Base-by-base conservation (phyloP, 2,888 invertebrate species). In the Ichneumoninae sp. region DNA sequence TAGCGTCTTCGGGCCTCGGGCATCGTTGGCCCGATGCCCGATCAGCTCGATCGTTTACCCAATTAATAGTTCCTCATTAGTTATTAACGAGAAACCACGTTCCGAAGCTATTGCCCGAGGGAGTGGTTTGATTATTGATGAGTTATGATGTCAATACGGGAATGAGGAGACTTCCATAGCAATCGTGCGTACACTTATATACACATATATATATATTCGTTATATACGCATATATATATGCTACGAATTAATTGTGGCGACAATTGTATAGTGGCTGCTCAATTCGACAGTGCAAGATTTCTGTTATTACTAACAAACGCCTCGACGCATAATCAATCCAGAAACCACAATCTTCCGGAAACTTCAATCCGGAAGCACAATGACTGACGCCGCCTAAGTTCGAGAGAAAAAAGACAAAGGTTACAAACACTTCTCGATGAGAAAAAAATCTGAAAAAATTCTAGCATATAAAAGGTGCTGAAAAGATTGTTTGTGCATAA, bases 51-150 rank as follows among this genome's bases (percentile, higher is more conserved):
- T 71, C 65, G 65, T 60, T 54, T 19, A 44, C n/a, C 60, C 68
- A 68, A 77, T 57, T 84, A 71, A 73, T 73, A 54, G 30, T 63
- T 52, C 68, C 77, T 81, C 80, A 77, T 84, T 77, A 73, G 66
- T 54, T 71, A 84, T 81, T 77, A 73, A 47, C 75, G 71, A 83
- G 71, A 79, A 65, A 30, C 79, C 40, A n/a, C 40, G 54, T 66
- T 44, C 73, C 13, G 16, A 16, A 65, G n/a, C 1, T 22, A 47
- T 26, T 69, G 69, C 52, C 52, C 33, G 54, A 65, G 73, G 71
- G 65, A 66, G 40, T 50, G 71, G 54, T 60, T 44, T 16, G n/a
- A 74, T 54, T 44, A 60, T 66, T 57, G 57, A 26, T 16, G 13
- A 33, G 50, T n/a, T 65, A 6, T 22, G 13, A 33, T 60, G 36